phyloP scores from a whole-genome alignment of 2,113 vertebrate species.

The Pygoscelis adeliae region DNA sequence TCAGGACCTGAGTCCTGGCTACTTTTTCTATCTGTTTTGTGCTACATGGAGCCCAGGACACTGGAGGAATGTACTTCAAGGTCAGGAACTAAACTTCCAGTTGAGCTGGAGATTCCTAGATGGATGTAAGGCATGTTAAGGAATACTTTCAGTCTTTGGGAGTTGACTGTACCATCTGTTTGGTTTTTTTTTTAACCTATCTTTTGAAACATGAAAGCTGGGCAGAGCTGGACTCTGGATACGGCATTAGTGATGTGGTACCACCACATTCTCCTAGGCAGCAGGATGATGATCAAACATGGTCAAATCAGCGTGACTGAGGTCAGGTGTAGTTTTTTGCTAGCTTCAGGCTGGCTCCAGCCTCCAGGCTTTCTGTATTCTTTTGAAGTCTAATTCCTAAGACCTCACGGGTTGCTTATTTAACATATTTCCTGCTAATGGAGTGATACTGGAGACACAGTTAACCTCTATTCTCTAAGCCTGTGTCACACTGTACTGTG shows the following conservation, averaged over 20 bases:
- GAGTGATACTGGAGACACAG: neutral
- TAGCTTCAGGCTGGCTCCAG: neutral
- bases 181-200: neutral
- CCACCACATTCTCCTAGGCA: accelerated
- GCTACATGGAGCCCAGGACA: neutral
- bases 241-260: too few relatives aligned
- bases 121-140: neutral
- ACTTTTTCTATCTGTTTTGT: accelerated
- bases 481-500: neutral
- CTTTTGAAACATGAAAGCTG: neutral
- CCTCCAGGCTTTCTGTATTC: neutral
- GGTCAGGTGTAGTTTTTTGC: neutral
- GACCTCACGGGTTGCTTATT: neutral
- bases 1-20: neutral
- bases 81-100: neutral
- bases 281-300: neutral
- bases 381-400: neutral
- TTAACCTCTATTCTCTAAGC: neutral
- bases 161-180: neutral
- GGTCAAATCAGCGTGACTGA: neutral
- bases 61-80: neutral
- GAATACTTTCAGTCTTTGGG: neutral
- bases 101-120: neutral
- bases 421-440: neutral
- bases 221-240: neutral